These are phyloP conservation scores for Napeogenes inachia DNA, from an alignment of 2,888 invertebrate genomes.

Conservation along the genomic window DNA sequence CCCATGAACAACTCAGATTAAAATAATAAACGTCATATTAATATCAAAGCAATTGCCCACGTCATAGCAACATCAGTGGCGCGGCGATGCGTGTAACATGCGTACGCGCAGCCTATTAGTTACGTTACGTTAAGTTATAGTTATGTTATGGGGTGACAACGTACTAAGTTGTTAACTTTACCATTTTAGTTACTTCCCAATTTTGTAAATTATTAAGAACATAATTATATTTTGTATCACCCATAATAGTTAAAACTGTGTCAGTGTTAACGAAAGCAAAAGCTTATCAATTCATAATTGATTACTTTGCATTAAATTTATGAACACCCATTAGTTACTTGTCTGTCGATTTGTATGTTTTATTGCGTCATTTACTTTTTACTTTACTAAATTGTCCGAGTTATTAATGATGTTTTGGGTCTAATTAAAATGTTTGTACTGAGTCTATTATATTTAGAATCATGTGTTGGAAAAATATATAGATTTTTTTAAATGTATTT, in stretches of 20 bases:
- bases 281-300: conserved; percentile 4
- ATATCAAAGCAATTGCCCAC: conserved; percentile 9
- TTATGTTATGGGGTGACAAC: not conserved
- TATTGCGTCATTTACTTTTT: conserved; percentile 7
- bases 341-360: conserved; percentile 4
- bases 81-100: conserved; percentile 22
- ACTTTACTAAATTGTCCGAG: not conserved
- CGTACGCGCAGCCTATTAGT: conserved; percentile 33
- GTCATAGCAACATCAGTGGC: conserved; percentile 9
- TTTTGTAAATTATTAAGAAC: not conserved
- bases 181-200: not conserved
- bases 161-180: not conserved
- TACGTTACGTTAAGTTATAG: too few species aligned
- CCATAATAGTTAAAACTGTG: not conserved
- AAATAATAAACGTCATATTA: conserved; percentile 12
- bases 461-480: too few species aligned
- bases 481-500: too few species aligned
- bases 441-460: not conserved
- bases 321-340: conserved; percentile 1
- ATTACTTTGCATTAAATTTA: conserved; percentile 2
- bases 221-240: not conserved
- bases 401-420: conserved; percentile 7
- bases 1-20: not conserved
- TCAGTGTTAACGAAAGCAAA: conserved; percentile 5
- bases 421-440: conserved; percentile 4